These are phyloP conservation scores for Neoaliturus tenellus DNA, from an alignment of 2,888 invertebrate species.

Conservation along the genomic window DNA sequence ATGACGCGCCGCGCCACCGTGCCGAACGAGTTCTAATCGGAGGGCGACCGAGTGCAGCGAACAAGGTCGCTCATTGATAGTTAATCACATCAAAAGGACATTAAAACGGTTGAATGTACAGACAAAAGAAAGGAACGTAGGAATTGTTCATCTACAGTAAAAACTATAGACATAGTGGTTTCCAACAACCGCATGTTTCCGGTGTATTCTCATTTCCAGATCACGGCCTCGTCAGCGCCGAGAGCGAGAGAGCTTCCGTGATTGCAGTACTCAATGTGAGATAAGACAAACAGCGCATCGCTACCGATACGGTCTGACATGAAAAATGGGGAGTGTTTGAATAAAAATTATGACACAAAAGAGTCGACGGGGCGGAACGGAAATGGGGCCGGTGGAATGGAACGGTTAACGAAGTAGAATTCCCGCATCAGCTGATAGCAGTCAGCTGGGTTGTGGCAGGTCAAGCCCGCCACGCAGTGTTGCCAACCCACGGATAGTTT, in stretches of 20 bases:
- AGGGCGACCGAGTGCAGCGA: no score
- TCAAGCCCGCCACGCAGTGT: conserved; percentile 16
- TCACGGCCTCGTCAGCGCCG: no score
- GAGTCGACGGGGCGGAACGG: conserved; percentile 9
- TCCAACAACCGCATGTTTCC: no score
- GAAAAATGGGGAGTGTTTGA: conserved; percentile 33
- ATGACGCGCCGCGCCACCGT: no score
- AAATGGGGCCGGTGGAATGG: conserved; percentile 28
- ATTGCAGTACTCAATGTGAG: not conserved
- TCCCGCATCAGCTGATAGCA: conserved; percentile 42
- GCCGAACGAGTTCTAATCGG: no score
- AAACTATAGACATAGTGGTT: no score
- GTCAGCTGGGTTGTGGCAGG: conserved; percentile 43
- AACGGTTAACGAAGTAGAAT: conserved; percentile 30
- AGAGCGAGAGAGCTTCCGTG: not conserved
- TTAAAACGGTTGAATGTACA: no score
- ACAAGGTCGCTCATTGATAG: no score
- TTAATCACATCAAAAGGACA: no score
- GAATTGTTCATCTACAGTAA: no score
- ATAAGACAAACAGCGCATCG: not conserved
- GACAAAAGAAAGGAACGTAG: no score
- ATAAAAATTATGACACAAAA: conserved; percentile 35
- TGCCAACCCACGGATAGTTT: no score
- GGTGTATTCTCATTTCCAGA: not conserved
- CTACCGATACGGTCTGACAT: conserved; percentile 27